Conservation (phyloP, 2,888 invertebrate genomes). For the Cephonodes hylas region DNA sequence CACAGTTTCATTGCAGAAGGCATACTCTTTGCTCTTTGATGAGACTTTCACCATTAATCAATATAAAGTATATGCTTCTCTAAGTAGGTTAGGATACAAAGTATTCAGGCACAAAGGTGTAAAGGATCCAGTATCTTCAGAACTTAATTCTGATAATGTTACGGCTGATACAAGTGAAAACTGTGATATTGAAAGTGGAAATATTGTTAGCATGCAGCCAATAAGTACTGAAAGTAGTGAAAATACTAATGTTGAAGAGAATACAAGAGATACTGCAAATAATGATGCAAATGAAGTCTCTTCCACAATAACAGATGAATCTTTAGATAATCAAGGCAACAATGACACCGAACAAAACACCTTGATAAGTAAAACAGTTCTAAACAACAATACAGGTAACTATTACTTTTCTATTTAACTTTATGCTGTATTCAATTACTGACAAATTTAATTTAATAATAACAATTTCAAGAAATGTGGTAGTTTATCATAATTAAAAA, state of each 20-base stretch:
- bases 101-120: conserved; percentile 65
- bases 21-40: conserved; percentile 77
- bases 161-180: background rate
- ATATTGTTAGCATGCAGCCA: background rate
- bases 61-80: conserved; percentile 82
- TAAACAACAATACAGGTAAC: background rate
- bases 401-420: background rate
- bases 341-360: background rate
- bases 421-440: no score
- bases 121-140: background rate
- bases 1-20: conserved; percentile 84
- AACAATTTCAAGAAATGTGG: no score
- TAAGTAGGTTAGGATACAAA: conserved; percentile 80
- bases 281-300: background rate
- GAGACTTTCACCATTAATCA: conserved; percentile 63
- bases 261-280: background rate
- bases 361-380: background rate
- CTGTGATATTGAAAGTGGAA: background rate
- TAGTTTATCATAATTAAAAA: no score
- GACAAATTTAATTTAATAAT: background rate
- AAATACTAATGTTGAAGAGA: background rate
- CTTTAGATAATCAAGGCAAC: background rate
- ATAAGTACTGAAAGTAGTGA: background rate
- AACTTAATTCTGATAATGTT: background rate
- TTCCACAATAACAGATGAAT: background rate